Evolutionary conservation across 2,888 invertebrate genomes (phyloP).

Genomic region (Drosophila greeni): DNA sequence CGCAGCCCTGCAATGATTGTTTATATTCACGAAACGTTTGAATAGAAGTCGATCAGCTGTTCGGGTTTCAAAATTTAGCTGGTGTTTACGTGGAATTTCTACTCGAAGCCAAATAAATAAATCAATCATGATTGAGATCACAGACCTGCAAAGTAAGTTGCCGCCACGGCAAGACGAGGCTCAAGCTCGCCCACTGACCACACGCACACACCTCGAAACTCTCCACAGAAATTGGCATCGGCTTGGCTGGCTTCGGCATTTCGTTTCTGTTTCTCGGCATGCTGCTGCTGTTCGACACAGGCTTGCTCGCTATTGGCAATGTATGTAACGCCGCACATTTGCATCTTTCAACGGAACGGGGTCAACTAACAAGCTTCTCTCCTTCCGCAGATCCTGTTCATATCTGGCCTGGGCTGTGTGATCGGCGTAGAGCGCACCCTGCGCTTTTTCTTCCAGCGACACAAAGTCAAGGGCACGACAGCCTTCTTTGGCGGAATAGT

Average conservation of each 20-base stretch:
- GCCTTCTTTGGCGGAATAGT: slow-evolving; percentile 96
- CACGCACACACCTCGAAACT: slow-evolving; percentile 5
- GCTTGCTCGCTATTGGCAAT: slow-evolving; percentile 98
- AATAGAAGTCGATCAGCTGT: slow-evolving; percentile 54
- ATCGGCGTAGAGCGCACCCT: slow-evolving; percentile 97
- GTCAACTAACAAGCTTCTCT: background rate
- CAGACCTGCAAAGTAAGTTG: slow-evolving; percentile 89
- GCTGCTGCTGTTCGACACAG: slow-evolving; percentile 96
- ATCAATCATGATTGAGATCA: slow-evolving; percentile 88
- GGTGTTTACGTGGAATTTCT: slow-evolving; percentile 64
- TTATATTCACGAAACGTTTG: slow-evolving; percentile 59
- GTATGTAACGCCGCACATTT: slow-evolving; percentile 80
- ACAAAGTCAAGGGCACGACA: slow-evolving; percentile 93
- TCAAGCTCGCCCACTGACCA: slow-evolving; percentile 4
- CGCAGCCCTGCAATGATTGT: slow-evolving; percentile 58
- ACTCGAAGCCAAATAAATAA: slow-evolving; percentile 22
- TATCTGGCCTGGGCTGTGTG: slow-evolving; percentile 95
- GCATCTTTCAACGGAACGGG: background rate
- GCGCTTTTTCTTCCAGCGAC: slow-evolving; percentile 97
- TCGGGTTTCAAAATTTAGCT: slow-evolving; percentile 46
- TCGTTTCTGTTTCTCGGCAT: slow-evolving; percentile 96
- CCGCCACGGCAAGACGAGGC: background rate
- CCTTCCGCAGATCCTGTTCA: slow-evolving; percentile 91
- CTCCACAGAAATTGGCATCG: slow-evolving; percentile 95
- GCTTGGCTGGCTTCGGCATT: slow-evolving; percentile 96